Percentiles rank a stretch among this genome's conserved stretches.
Conservation (phyloP, 2,888 invertebrate species). For the Pherbina coryleti region DNA sequence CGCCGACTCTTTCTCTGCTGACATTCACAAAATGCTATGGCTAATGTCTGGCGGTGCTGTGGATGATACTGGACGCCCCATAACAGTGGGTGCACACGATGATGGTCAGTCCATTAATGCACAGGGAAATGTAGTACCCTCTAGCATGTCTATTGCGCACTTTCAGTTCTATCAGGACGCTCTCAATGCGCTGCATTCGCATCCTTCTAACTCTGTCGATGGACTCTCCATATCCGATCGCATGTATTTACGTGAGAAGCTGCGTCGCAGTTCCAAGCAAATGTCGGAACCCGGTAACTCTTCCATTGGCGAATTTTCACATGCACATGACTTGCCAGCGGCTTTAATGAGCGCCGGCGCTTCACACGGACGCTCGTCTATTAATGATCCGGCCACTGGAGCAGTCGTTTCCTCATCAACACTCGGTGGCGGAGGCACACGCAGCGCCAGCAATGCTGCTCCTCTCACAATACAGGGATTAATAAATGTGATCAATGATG, state of each 20-base stretch:
- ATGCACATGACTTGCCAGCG: slow-evolving; percentile 7
- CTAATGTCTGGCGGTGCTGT: slow-evolving; percentile 66
- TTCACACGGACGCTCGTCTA: slow-evolving; percentile 11
- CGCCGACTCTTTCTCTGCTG: slow-evolving; percentile 70
- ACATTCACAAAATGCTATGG: slow-evolving; percentile 67
- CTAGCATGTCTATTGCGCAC: slow-evolving; percentile 62
- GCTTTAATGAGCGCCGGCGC: slow-evolving; percentile 19
- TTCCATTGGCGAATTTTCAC: slow-evolving; percentile 47
- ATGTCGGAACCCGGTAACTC: slow-evolving; percentile 58
- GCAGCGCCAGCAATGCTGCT: slow-evolving; percentile 50
- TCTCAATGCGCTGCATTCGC: slow-evolving; percentile 56
- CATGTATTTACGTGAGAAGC: slow-evolving; percentile 58
- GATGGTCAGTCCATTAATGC: slow-evolving; percentile 54
- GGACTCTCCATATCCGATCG: slow-evolving; percentile 61
- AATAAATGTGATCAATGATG: slow-evolving; percentile 61
- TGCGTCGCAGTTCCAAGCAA: slow-evolving; percentile 59
- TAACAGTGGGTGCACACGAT: slow-evolving; percentile 52
- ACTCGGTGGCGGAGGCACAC: slow-evolving; percentile 24
- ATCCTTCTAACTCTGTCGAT: slow-evolving; percentile 56
- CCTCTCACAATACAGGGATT: slow-evolving; percentile 63
- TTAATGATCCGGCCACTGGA: slow-evolving; percentile 44
- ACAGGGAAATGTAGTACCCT: slow-evolving; percentile 49
- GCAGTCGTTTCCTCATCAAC: slow-evolving; percentile 53
- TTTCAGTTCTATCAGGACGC: slow-evolving; percentile 65
- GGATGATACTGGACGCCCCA: slow-evolving; percentile 59